A percentile compares a stretch with the other conserved stretches of the same genome.
Evolutionary conservation across 1,140 invertebrate species (phyloP).

Genomic region (Drosophila ercepeae): DNA sequence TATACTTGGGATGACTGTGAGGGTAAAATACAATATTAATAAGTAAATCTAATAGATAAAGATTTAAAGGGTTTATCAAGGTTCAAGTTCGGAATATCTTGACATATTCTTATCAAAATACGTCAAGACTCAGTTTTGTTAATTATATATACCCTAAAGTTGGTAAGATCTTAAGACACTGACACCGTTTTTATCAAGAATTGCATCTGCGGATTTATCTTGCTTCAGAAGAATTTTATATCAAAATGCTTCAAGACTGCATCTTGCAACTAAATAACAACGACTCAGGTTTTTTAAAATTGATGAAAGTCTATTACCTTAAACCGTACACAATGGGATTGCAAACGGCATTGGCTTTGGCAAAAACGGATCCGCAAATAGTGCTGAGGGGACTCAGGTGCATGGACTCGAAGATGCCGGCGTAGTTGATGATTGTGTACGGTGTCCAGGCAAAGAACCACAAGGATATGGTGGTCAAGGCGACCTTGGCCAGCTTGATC

Average conservation of each 20-base stretch:
- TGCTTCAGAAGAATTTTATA: neutral
- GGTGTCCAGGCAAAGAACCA: slow-evolving; percentile 92
- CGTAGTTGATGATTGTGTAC: slow-evolving; percentile 89
- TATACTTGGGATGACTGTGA: slow-evolving; percentile 89
- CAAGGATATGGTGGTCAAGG: slow-evolving; percentile 89
- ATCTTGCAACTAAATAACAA: neutral
- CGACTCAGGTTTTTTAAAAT: neutral
- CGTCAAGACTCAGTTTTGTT: neutral
- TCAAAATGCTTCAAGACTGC: neutral
- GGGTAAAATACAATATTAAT: neutral
- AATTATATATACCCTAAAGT: neutral
- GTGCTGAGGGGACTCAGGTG: slow-evolving; percentile 87
- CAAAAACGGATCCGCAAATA: slow-evolving; percentile 89
- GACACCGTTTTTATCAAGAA: neutral
- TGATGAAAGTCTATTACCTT: slow-evolving; percentile 40
- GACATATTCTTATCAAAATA: neutral
- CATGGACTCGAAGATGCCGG: slow-evolving; percentile 87
- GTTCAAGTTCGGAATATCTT: neutral
- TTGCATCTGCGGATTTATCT: neutral
- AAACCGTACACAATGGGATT: slow-evolving; percentile 88
- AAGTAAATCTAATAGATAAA: neutral
- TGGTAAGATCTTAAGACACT: neutral
- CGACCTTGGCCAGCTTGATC: slow-evolving; percentile 88
- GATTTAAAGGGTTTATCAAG: neutral
- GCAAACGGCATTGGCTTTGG: slow-evolving; percentile 88